Evolutionary conservation across 2,888 invertebrate species (phyloP).

Genomic region (Aspidapion aeneum): DNA sequence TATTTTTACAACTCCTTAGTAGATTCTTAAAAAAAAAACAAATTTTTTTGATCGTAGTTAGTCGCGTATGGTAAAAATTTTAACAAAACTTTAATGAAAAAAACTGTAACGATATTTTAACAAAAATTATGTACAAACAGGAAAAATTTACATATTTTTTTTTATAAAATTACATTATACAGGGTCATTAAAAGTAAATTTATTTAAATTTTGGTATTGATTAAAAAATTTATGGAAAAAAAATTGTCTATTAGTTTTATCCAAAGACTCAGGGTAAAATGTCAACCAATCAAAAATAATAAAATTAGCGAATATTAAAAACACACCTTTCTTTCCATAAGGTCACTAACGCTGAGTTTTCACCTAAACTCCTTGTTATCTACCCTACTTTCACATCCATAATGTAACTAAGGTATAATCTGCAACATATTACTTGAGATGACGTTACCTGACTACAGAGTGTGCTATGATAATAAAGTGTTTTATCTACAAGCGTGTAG

Average conservation of each 20-base stretch:
- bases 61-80: background rate
- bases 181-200: slow-evolving; percentile 11
- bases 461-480: no score
- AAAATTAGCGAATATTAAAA: no score
- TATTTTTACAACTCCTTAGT: slow-evolving; percentile 18
- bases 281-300: no score
- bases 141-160: slow-evolving; percentile 30
- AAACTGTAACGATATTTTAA: slow-evolving; percentile 44
- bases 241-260: slow-evolving; percentile 3
- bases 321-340: no score
- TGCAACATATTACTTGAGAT: no score
- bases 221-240: background rate
- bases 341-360: no score
- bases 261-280: no score
- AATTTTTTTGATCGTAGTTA: slow-evolving; percentile 1
- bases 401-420: no score
- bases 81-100: slow-evolving; percentile 13
- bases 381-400: no score
- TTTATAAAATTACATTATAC: slow-evolving; percentile 11
- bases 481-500: no score
- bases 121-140: slow-evolving; percentile 47
- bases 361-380: no score
- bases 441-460: no score
- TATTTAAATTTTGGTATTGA: background rate
- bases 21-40: slow-evolving; percentile 22